These are phyloP conservation scores for Cheilosia impressa DNA, from an alignment of 2,888 invertebrate genomes.

Conservation along the genomic window DNA sequence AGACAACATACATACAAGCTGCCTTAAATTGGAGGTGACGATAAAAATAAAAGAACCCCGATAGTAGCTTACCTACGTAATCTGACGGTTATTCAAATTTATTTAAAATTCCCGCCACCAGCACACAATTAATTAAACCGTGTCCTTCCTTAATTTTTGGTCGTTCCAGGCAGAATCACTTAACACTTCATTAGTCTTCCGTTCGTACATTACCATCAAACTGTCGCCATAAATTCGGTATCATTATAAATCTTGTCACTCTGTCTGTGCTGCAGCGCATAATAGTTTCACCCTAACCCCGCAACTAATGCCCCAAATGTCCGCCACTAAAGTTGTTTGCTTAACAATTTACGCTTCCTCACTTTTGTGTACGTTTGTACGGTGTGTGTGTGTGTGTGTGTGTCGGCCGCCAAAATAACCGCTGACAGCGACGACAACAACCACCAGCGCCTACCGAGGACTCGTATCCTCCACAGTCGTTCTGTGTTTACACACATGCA, in stretches of 20 bases:
- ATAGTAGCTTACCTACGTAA: not conserved
- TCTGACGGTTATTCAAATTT: not conserved
- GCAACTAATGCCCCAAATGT: constrained; percentile 34
- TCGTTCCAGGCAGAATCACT: constrained; percentile 47
- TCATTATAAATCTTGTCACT: constrained; percentile 66
- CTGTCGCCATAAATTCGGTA: constrained; percentile 60
- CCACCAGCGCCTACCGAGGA: not conserved
- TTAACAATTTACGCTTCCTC: constrained; percentile 25
- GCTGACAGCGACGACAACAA: not conserved
- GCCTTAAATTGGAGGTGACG: too few species aligned
- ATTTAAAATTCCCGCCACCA: not conserved
- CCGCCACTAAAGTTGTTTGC: constrained; percentile 21
- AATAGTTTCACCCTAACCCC: constrained; percentile 24
- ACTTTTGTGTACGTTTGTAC: not conserved
- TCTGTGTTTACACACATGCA: not conserved
- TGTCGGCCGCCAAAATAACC: not conserved
- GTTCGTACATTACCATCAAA: constrained; percentile 33
- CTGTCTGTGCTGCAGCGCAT: constrained; percentile 48
- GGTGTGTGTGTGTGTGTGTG: too few species aligned
- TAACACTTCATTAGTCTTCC: constrained; percentile 63
- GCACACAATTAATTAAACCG: not conserved
- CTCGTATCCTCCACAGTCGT: not conserved
- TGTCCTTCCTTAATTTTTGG: not conserved
- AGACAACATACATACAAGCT: too few species aligned
- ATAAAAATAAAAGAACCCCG: too few species aligned